Evolutionary conservation across 2,113 vertebrate species (phyloP).

Genomic region (Potamarius usumacintae): DNA sequence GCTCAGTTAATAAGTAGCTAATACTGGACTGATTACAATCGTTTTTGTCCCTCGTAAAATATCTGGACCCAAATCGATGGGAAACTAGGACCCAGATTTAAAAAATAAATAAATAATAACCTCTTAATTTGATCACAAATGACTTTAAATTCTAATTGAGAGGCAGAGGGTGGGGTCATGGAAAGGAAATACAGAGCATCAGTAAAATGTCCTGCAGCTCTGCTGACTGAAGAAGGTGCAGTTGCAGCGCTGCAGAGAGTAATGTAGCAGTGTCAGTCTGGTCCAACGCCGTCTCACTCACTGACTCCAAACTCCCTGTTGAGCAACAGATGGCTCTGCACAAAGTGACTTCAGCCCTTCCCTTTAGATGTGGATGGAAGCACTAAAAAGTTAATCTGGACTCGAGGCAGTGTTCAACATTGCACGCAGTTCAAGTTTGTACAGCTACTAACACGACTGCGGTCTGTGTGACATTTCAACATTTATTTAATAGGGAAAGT

Average conservation of each 20-base stretch:
- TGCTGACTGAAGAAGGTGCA: constrained; percentile 3
- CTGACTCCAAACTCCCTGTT: constrained; percentile 63
- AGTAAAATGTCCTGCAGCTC: neutral
- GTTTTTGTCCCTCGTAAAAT: too few relatives aligned
- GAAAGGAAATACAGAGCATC: neutral
- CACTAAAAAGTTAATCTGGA: neutral
- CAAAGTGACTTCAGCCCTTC: constrained; percentile 49
- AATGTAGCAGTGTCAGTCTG: constrained; percentile 49
- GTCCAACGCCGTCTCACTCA: constrained; percentile 58
- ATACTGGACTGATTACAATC: too few relatives aligned
- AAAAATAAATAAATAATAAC: too few relatives aligned
- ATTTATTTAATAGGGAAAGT: neutral
- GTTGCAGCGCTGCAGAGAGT: neutral
- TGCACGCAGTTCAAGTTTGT: constrained; percentile 15
- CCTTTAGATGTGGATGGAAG: neutral
- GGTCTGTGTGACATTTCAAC: neutral
- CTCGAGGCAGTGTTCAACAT: neutral
- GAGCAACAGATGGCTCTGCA: constrained; percentile 69
- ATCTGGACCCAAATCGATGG: too few relatives aligned
- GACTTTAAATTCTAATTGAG: neutral
- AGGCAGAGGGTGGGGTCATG: too few relatives aligned
- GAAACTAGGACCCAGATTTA: too few relatives aligned
- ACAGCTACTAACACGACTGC: neutral
- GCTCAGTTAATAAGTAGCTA: too few relatives aligned
- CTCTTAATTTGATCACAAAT: neutral